phyloP scores from a whole-genome alignment of 2,888 invertebrate species.

The Plagiodera versicolora region DNA sequence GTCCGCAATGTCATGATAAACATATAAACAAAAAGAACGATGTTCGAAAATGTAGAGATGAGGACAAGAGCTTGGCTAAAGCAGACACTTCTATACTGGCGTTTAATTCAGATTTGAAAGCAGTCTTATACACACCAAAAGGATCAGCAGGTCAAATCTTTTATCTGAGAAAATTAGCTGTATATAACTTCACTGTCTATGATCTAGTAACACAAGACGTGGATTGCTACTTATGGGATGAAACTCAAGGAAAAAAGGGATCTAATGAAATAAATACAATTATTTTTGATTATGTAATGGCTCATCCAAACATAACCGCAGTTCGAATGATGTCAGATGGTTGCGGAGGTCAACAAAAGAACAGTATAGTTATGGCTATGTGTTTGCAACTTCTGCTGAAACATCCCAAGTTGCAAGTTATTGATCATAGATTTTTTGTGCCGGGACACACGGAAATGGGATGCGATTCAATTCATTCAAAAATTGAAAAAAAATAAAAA shows the following conservation, averaged over 20 bases:
- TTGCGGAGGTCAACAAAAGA: conserved; percentile 38
- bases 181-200: conserved; percentile 34
- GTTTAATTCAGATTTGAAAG: conserved; percentile 43
- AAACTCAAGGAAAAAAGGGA: conserved; percentile 38
- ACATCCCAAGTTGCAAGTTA: conserved; percentile 11
- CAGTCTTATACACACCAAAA: conserved; percentile 39
- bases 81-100: conserved; percentile 29
- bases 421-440: conserved; percentile 19
- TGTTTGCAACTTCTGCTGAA: conserved; percentile 3
- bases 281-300: background rate
- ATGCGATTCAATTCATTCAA: conserved; percentile 35
- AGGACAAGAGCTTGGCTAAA: conserved; percentile 34
- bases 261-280: background rate
- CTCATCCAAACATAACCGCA: background rate
- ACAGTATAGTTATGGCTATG: conserved; percentile 27
- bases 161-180: conserved; percentile 41
- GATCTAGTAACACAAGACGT: conserved; percentile 33
- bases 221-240: conserved; percentile 40
- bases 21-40: conserved; percentile 33
- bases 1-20: too few relatives aligned
- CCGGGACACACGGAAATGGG: conserved; percentile 35
- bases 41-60: conserved; percentile 33
- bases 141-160: conserved; percentile 38
- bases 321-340: conserved; percentile 37
- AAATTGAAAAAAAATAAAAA: conserved; percentile 40